Conservation (phyloP, 2,888 invertebrate species). For the Ectemnius lituratus region DNA sequence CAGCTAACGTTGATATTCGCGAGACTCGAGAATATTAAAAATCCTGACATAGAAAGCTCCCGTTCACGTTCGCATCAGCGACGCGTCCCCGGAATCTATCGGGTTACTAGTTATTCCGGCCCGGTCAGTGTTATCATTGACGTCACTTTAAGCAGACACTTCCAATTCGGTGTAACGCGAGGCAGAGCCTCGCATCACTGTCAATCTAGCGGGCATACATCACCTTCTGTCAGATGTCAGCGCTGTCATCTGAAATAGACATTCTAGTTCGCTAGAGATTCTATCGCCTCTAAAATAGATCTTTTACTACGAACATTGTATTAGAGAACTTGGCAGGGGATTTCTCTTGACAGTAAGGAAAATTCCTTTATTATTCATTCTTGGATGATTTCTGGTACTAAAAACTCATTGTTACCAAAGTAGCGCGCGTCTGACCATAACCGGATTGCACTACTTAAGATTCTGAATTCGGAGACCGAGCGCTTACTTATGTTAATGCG, state of each 20-base stretch:
- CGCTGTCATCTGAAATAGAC: not conserved
- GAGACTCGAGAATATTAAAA: too few relatives aligned
- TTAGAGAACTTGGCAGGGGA: not conserved
- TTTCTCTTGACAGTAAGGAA: too few relatives aligned
- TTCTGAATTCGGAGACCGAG: too few relatives aligned
- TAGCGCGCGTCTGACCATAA: constrained; percentile 1
- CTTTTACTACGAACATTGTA: constrained; percentile 28
- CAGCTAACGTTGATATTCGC: too few relatives aligned
- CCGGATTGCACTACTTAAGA: not conserved
- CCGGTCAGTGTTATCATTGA: not conserved
- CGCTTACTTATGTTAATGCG: too few relatives aligned
- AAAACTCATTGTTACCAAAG: not conserved
- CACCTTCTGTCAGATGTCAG: constrained; percentile 18
- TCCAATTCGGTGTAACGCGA: not conserved
- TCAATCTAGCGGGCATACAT: constrained; percentile 1
- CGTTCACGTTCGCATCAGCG: too few relatives aligned
- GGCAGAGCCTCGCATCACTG: constrained; percentile 17
- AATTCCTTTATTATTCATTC: too few relatives aligned
- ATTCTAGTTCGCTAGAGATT: not conserved
- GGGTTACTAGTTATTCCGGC: too few relatives aligned
- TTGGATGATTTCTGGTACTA: too few relatives aligned
- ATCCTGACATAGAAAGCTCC: too few relatives aligned
- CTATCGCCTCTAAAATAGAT: constrained; percentile 40
- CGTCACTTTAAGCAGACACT: not conserved
- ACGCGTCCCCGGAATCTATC: too few relatives aligned